A percentile compares a stretch with the other conserved stretches of the same genome.
Evolutionary conservation across 2,797 vertebrate genomes (phyloP).

Genomic region (Hipposideros larvatus): DNA sequence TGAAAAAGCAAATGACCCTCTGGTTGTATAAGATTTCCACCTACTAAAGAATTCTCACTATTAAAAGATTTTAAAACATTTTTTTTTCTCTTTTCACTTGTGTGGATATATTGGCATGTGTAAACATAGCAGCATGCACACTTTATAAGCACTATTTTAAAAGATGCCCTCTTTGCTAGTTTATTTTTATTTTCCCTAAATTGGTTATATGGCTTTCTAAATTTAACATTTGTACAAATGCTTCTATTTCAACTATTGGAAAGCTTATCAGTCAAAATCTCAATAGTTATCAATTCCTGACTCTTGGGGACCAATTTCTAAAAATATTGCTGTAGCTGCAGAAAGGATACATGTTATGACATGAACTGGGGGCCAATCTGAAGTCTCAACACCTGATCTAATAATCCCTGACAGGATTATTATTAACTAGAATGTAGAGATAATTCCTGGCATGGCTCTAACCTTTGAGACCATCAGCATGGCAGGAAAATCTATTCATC

Average conservation of each 20-base stretch:
- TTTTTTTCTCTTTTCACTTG: conserved; percentile 7
- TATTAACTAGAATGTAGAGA: neutral
- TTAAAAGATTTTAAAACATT: neutral
- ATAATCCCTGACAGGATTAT: neutral
- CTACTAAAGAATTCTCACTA: conserved; percentile 28
- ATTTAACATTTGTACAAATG: conserved; percentile 32
- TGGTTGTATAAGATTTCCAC: neutral
- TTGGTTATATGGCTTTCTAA: conserved; percentile 21
- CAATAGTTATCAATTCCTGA: neutral
- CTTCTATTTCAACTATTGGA: neutral
- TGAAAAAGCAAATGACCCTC: neutral
- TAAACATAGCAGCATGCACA: neutral
- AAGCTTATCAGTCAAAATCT: conserved; percentile 11
- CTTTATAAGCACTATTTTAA: neutral
- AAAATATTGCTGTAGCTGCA: neutral
- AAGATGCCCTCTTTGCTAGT: neutral
- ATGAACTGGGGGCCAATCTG: neutral
- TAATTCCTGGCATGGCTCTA: neutral
- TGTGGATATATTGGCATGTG: neutral
- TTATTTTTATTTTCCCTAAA: conserved; percentile 21
- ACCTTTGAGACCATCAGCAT: neutral
- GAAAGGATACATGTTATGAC: neutral
- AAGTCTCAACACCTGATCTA: neutral
- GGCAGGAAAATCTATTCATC: neutral
- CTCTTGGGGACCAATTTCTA: neutral